These are phyloP conservation scores for Sebastes reedi DNA, from an alignment of 2,797 vertebrate species.

Conservation along the genomic window DNA sequence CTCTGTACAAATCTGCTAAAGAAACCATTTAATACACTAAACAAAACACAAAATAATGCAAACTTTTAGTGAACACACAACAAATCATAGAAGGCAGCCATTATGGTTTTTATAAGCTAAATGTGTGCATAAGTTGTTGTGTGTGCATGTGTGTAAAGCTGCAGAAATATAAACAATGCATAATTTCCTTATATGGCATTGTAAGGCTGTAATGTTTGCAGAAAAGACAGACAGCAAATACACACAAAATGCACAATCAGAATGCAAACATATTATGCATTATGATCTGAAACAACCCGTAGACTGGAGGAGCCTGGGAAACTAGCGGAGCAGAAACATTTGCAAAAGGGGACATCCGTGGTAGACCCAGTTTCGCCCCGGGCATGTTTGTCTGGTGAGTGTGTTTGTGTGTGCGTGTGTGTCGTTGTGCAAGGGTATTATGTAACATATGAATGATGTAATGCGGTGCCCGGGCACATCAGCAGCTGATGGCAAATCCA, in stretches of 20 bases:
- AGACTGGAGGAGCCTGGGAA: constrained; percentile 37
- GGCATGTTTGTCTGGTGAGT: constrained; percentile 46
- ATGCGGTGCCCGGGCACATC: constrained; percentile 66
- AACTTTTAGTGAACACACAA: neutral
- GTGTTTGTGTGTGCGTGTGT: constrained; percentile 22
- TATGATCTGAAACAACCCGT: constrained; percentile 8
- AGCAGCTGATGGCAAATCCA: constrained; percentile 67
- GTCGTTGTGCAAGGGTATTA: constrained; percentile 70
- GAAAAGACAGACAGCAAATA: constrained; percentile 6
- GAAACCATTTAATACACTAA: neutral
- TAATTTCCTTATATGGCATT: neutral
- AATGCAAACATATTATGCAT: neutral
- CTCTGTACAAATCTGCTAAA: neutral
- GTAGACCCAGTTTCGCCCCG: constrained; percentile 45
- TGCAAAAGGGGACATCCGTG: constrained; percentile 55
- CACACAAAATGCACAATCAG: neutral
- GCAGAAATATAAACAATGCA: neutral
- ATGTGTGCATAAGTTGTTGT: neutral
- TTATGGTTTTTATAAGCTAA: neutral
- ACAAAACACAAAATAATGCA: neutral
- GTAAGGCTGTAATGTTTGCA: neutral
- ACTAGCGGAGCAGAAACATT: constrained; percentile 60
- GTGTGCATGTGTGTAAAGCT: neutral
- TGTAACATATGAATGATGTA: constrained; percentile 81
- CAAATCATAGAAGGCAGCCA: neutral